phyloP scores from a whole-genome alignment of 2,888 invertebrate species.

The Hedya salicella region DNA sequence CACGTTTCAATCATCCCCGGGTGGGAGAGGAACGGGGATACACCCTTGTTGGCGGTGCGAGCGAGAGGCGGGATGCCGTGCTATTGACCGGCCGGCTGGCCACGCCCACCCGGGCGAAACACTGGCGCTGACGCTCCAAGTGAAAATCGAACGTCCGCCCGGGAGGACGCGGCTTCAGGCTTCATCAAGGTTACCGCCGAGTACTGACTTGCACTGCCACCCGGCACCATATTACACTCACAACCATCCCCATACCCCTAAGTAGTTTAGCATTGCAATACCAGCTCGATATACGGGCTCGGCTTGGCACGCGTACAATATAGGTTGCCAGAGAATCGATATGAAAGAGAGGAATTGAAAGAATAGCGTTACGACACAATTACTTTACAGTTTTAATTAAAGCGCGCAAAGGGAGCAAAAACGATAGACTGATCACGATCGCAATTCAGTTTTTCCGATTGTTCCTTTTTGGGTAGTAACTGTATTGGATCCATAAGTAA shows the following conservation, averaged over 20 bases:
- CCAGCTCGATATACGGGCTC: conserved; percentile 69
- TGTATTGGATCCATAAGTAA: conserved; percentile 32
- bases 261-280: conserved; percentile 45
- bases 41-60: conserved; percentile 55
- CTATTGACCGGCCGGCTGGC: conserved; percentile 84
- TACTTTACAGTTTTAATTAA: conserved; percentile 69
- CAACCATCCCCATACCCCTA: conserved; percentile 48
- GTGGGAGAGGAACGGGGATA: conserved; percentile 67
- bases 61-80: conserved; percentile 74
- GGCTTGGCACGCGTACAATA: conserved; percentile 73
- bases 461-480: conserved; percentile 27
- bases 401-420: conserved; percentile 50
- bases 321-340: conserved; percentile 71
- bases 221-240: conserved; percentile 49
- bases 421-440: conserved; percentile 51
- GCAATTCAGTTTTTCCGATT: conserved; percentile 41
- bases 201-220: conserved; percentile 65
- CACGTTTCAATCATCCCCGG: conserved; percentile 85
- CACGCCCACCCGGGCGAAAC: conserved; percentile 84
- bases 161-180: conserved; percentile 77
- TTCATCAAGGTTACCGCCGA: conserved; percentile 73
- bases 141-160: conserved; percentile 84
- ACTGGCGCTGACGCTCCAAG: conserved; percentile 80
- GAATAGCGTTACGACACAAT: conserved; percentile 64
- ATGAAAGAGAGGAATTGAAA: conserved; percentile 67